Evolutionary conservation across 2,888 invertebrate species (phyloP), one percentile per base, ranked within the genome.

Genomic region (Pemphredon lugubris): DNA sequence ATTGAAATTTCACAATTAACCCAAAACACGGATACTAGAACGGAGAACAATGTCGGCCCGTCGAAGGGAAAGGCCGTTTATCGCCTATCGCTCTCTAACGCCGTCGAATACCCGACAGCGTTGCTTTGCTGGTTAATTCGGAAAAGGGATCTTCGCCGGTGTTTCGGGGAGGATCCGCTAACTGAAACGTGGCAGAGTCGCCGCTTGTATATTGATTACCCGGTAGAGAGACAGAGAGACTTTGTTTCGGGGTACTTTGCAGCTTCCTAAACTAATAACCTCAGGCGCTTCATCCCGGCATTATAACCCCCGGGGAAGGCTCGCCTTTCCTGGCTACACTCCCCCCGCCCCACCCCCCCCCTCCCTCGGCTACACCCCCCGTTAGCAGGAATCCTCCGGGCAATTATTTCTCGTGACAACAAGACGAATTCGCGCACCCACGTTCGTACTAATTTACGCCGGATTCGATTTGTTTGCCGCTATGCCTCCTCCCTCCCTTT

Each of bases 261-360:
- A 83, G 84, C 83, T 86, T 87, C 87, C 85, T 87, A 84, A 85
- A 83, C 87, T 84, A 87, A 87, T 87, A 86, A 87, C 85, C 85
- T 67, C 79, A 63, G 79, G 83, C 83, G 77, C 70, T 79, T 83
- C 80, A 78, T 83, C 80, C 66, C 63, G 57, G 68, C 69, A 75
- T 83, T 77, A 81, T 79, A 79, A 81, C 73, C 79, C 69, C 65
- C 39, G 39, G 78, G 81, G 78, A 79, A 50, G 73, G 34, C 34
- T 60, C 73, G 50, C 45, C 60, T 59, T 63, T 42, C 60, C 51
- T 37, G 14, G 39, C 30, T 37, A 42, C 50, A 18, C 54, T 23
- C 42, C 40, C 34, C 6, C 6, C 63, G 14, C 60, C 54, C 51
- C 45, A 30, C 55, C 57, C 42, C n/a, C 32, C 47, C n/a, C 54